Base-by-base conservation (phyloP, 2,113 vertebrate species). In the Engraulis encrasicolus region DNA sequence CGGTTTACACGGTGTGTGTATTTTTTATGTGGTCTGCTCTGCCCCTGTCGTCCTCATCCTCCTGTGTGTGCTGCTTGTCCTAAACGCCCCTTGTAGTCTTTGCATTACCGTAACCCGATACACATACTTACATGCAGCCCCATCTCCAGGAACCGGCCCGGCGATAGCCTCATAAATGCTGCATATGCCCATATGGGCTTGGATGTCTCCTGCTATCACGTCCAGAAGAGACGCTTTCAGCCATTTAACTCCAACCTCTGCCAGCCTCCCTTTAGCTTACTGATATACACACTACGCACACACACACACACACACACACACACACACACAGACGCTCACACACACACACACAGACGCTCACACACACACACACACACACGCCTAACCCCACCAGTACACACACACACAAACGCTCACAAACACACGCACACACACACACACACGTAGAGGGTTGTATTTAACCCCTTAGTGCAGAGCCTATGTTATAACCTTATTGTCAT, bases 91-190 rank as follows among this genome's bases (percentile, higher is more conserved):
- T 34, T 12, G 66, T 74, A 74, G 66, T 71, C 61, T 66, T 4
- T 74, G 27, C 18, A 52, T 52, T 38, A 81, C 78, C 37, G 74
- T 81, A 79, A 77, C 27, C 78, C 81, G 34, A 66, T 38, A 15
- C 66, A 6, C 6, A 20, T 78, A 81, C 61, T 82, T n/a, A 36
- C 79, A 49, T 78, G 80, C 78, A 82, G 27, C 77, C 37, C 58
- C 40, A 82, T 80, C 78, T 81, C 6, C 78, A 84, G 85, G 78
- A 92, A 92, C 90, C 90, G 88, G 88, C 90, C n/a, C n/a, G n/a
- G n/a, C n/a, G n/a, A n/a, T n/a, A n/a, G n/a, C n/a, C n/a, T 88
- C 90, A 92, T 94, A 90, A 94, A 92, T 91, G 91, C 88, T 90
- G 90, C 91, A 93, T 91, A 90, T 92, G 90, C 88, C 82, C 87